Conservation (phyloP, 2,113 vertebrate genomes). For the Takifugu bimaculatus region DNA sequence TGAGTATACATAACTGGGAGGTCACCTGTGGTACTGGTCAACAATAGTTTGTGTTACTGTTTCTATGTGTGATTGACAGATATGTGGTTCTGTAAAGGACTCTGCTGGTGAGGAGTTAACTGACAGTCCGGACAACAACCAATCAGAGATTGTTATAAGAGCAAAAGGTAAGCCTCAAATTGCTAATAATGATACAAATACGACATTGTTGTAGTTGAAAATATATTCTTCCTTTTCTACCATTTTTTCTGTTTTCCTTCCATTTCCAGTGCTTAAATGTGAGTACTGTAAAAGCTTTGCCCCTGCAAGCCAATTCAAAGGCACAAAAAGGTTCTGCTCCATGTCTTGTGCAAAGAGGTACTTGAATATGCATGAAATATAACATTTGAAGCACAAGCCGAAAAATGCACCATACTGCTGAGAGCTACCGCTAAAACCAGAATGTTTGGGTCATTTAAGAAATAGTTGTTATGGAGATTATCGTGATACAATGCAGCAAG, state of each 20-base stretch:
- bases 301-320: conserved; percentile 87
- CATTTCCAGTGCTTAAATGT: conserved; percentile 82
- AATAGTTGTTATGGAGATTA: no score
- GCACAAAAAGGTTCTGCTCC: conserved; percentile 96
- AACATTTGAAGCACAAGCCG: conserved; percentile 4
- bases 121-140: conserved; percentile 59
- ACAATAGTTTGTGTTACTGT: background rate
- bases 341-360: conserved; percentile 97
- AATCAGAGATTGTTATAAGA: conserved; percentile 54
- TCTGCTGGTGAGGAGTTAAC: conserved; percentile 60
- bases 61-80: conserved; percentile 57
- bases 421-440: background rate
- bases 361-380: conserved; percentile 40
- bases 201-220: no score
- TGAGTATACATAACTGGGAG: conserved; percentile 67
- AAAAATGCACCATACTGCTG: background rate
- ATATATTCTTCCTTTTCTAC: background rate
- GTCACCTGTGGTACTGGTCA: background rate
- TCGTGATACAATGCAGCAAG: no score
- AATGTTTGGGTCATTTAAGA: background rate
- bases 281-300: conserved; percentile 93
- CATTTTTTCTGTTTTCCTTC: background rate
- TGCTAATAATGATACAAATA: background rate
- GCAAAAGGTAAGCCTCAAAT: conserved; percentile 58
- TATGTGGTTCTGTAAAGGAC: conserved; percentile 73